Base-by-base conservation (phyloP, 2,888 invertebrate genomes). In the Hirudinaria manillensis region DNA sequence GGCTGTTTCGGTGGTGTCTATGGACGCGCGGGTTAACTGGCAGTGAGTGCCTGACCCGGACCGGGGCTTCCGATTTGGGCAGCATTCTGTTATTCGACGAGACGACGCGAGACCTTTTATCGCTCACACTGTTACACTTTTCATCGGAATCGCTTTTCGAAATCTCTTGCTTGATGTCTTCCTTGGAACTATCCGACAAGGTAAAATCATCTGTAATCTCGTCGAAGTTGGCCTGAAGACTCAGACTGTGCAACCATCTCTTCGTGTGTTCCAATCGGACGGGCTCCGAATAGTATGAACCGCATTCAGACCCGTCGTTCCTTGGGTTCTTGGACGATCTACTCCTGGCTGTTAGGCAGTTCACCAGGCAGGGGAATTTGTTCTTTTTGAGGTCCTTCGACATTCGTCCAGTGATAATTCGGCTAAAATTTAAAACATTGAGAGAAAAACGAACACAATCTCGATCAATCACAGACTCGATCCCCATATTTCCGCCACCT, bases 161-260 rank as follows among this genome's bases (percentile, higher is more conserved):
- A 27, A 61, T 61, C 61, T 27, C 10, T 24, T n/a, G 3, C 24
- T 61, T 61, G 27, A 7, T 13, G n/a, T 19, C 3, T 29, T 61
- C 61, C 21, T 61, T 21, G 19, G 70, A 75, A 55, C 19, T 10
- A 21, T 74, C 67, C 27, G n/a, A 21, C 16, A 36, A 45, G 10
- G 68, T 45, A 0, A 45, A 55, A 21, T 70, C 73, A 16, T 1
- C 16, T 1, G 45, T 1, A 45, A 45, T 16, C 13, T 45, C 45
- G 34, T 73, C 76, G 36, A 51, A 67, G 68, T 55, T 73, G n/a
- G 72, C 76, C 29, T 66, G 24, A 2, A 73, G 72, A 68, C 76
- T 76, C 51, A 72, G 65, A 67, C 73, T 76, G 6, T 71, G 72
- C 36, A 76, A 53, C 76, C 76, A 76, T 56, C 55, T 65, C 27